A percentile compares a stretch with the other conserved stretches of the same genome.
Evolutionary conservation across 2,888 invertebrate species (phyloP).

Genomic region (Mylabris sibirica): DNA sequence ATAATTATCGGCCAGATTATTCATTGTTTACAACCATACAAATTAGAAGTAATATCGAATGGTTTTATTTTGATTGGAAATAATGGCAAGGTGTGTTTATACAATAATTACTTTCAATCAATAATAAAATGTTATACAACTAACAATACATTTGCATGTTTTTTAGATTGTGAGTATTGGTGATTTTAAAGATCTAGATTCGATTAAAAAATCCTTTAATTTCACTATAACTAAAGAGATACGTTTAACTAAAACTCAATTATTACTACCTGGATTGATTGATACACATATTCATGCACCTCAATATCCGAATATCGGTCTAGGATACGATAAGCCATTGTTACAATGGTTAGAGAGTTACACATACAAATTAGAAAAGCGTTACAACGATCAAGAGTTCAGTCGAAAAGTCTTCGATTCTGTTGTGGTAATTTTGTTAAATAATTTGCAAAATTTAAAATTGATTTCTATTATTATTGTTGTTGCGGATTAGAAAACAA

Average conservation of each 20-base stretch:
- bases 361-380: conserved; percentile 84
- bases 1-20: conserved; percentile 57
- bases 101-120: background rate
- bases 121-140: conserved; percentile 15
- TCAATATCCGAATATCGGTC: conserved; percentile 85
- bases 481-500: conserved; percentile 68
- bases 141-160: conserved; percentile 23
- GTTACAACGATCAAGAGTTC: conserved; percentile 73
- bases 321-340: conserved; percentile 81
- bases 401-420: conserved; percentile 75
- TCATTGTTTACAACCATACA: conserved; percentile 50
- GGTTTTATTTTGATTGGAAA: conserved; percentile 67
- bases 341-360: conserved; percentile 86
- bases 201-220: conserved; percentile 48
- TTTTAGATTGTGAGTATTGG: conserved; percentile 62
- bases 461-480: background rate
- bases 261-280: conserved; percentile 86
- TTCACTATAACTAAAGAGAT: conserved; percentile 37
- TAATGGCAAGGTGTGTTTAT: conserved; percentile 65
- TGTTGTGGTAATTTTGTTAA: conserved; percentile 73
- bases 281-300: conserved; percentile 92
- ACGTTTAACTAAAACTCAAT: conserved; percentile 63
- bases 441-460: background rate
- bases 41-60: conserved; percentile 59
- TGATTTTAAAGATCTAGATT: conserved; percentile 47